Conservation (phyloP, 2,113 vertebrate species). For the Podilymbus podiceps region DNA sequence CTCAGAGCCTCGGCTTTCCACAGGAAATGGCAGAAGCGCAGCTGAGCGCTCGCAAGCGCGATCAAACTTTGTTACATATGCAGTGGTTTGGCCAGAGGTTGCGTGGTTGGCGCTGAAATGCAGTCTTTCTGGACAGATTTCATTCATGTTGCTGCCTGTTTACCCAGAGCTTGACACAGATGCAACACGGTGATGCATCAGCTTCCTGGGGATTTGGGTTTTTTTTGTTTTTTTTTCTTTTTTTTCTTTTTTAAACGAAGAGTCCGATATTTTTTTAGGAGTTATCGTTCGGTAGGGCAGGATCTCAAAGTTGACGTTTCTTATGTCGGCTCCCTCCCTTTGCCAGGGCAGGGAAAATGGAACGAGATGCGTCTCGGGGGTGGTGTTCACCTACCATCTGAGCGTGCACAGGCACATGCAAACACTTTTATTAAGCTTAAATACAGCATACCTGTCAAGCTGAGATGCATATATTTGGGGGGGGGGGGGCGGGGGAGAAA, state of each 20-base stretch:
- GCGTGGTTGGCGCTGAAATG: constrained; percentile 68
- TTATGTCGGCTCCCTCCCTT: not conserved
- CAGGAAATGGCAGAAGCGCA: constrained; percentile 74
- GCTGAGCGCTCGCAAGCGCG: constrained; percentile 67
- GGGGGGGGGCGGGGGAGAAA: too few relatives aligned
- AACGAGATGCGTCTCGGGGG: not conserved
- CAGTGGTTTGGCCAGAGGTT: constrained; percentile 72
- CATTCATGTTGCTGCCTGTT: constrained; percentile 75
- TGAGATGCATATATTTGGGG: constrained; percentile 1
- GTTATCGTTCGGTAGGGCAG: not conserved
- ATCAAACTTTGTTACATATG: constrained; percentile 76
- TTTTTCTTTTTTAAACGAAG: not conserved
- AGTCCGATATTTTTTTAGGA: not conserved
- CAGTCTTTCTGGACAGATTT: constrained; percentile 74
- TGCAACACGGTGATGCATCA: constrained; percentile 31
- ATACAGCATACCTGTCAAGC: not conserved
- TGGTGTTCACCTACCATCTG: too few relatives aligned
- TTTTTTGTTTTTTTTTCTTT: not conserved
- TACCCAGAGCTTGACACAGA: constrained; percentile 40
- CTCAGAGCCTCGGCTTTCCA: constrained; percentile 64
- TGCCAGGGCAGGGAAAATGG: not conserved
- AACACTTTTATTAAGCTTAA: not conserved
- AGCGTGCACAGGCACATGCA: not conserved
- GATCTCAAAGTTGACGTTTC: not conserved
- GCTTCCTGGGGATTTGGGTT: not conserved